These are phyloP conservation scores for Tinamus guttatus DNA, from an alignment of 2,113 vertebrate genomes.

Conservation along the genomic window DNA sequence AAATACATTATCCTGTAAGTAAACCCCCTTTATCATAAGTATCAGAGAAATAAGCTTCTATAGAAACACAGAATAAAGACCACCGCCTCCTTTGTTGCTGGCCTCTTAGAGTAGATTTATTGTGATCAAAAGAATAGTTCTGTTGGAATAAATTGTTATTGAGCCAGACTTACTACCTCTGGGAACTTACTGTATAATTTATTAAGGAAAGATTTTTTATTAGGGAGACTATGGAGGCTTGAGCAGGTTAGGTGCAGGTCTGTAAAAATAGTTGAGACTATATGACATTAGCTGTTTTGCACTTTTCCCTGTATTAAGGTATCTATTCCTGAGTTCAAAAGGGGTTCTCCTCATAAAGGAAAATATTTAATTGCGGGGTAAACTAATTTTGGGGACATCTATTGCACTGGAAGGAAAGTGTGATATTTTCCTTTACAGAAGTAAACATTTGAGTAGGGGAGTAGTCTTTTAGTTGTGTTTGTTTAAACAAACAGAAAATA, in stretches of 20 bases:
- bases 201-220: background rate
- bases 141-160: background rate
- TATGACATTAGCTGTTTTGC: background rate
- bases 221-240: background rate
- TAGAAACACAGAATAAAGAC: background rate
- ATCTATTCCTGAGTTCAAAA: background rate
- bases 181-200: background rate
- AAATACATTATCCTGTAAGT: background rate
- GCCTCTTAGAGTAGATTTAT: background rate
- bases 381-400: no score
- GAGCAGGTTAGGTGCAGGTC: background rate
- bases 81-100: background rate
- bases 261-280: background rate
- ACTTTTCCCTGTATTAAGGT: background rate
- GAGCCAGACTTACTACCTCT: background rate
- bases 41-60: fast-evolving
- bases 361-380: no score
- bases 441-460: no score
- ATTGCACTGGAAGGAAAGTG: background rate
- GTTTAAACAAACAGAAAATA: no score
- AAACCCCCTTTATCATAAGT: background rate
- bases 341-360: no score
- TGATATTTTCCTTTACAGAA: fast-evolving
- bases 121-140: background rate
- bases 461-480: no score